Conservation (phyloP, 2,113 vertebrate genomes). For the Phoxinus phoxinus region DNA sequence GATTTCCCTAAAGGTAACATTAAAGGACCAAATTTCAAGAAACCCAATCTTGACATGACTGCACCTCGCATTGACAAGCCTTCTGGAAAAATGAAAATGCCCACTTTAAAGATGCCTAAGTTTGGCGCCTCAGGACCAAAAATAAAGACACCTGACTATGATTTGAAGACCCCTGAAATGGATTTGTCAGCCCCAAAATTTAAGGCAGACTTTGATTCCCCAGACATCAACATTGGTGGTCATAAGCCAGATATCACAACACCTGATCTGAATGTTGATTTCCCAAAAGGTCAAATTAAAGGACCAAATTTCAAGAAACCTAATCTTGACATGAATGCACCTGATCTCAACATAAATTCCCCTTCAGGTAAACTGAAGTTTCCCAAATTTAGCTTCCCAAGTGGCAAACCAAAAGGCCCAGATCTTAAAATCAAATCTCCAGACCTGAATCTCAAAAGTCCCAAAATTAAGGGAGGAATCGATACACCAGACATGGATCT, state of each 20-base stretch:
- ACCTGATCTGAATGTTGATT: slow-evolving; percentile 19
- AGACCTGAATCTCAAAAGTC: slow-evolving; percentile 57
- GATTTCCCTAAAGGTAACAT: neutral
- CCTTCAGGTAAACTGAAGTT: slow-evolving; percentile 29
- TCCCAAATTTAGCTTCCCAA: neutral
- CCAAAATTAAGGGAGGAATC: slow-evolving; percentile 65
- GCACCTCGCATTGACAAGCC: slow-evolving; percentile 20
- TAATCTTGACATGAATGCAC: slow-evolving; percentile 23
- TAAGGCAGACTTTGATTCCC: slow-evolving; percentile 50
- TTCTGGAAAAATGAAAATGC: slow-evolving; percentile 50
- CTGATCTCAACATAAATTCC: slow-evolving; percentile 30
- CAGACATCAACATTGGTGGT: slow-evolving; percentile 38
- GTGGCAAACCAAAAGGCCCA: slow-evolving; percentile 53
- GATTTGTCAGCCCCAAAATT: slow-evolving; percentile 44
- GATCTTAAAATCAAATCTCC: slow-evolving; percentile 57
- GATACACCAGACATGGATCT: slow-evolving; percentile 52
- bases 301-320: slow-evolving; percentile 43
- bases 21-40: neutral
- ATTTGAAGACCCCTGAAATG: slow-evolving; percentile 17
- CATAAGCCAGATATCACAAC: slow-evolving; percentile 42
- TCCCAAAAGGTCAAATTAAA: slow-evolving; percentile 56
- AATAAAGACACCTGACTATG: slow-evolving; percentile 60
- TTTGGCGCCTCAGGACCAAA: slow-evolving; percentile 61
- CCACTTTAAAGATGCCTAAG: slow-evolving; percentile 54
- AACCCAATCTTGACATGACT: slow-evolving; percentile 26